These are phyloP conservation scores for Drosophila hydei DNA, from an alignment of 1,140 invertebrate genomes.

Conservation along the genomic window DNA sequence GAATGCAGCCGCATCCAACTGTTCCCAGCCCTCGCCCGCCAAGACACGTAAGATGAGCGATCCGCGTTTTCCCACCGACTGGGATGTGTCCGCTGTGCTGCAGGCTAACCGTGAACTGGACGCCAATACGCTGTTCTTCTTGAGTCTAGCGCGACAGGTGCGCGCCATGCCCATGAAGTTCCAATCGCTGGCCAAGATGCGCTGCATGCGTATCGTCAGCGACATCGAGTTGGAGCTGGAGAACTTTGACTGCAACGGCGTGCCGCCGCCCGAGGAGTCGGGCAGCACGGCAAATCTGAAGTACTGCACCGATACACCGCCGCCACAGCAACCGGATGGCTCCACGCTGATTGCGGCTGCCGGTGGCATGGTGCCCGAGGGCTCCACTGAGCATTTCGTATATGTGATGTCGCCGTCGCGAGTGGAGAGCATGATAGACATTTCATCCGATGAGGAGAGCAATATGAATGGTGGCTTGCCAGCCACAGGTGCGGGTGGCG, in stretches of 20 bases:
- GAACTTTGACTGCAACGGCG: constrained; percentile 72
- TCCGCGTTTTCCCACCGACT: constrained; percentile 57
- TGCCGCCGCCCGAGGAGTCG: constrained; percentile 56
- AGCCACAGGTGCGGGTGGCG: neutral
- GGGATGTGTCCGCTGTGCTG: constrained; percentile 75
- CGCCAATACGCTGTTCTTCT: constrained; percentile 78
- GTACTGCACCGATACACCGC: constrained; percentile 72
- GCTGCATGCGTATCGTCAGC: constrained; percentile 81
- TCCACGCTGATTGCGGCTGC: constrained; percentile 34
- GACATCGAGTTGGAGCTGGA: constrained; percentile 80
- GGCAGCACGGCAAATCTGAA: constrained; percentile 57
- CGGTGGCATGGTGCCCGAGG: constrained; percentile 46
- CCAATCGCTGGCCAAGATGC: constrained; percentile 80
- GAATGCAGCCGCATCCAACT: constrained; percentile 6
- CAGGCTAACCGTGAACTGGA: constrained; percentile 80
- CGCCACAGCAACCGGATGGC: constrained; percentile 59
- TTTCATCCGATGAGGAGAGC: constrained; percentile 79
- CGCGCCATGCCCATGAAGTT: constrained; percentile 81
- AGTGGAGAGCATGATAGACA: constrained; percentile 82
- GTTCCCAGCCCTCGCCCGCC: constrained; percentile 53
- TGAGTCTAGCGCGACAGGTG: constrained; percentile 75
- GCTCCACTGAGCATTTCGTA: constrained; percentile 77
- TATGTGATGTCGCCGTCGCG: constrained; percentile 82
- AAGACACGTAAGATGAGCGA: constrained; percentile 72
- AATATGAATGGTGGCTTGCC: constrained; percentile 57